phyloP scores from a whole-genome alignment of 2,113 vertebrate genomes.

The Cyanoliseus patagonus region DNA sequence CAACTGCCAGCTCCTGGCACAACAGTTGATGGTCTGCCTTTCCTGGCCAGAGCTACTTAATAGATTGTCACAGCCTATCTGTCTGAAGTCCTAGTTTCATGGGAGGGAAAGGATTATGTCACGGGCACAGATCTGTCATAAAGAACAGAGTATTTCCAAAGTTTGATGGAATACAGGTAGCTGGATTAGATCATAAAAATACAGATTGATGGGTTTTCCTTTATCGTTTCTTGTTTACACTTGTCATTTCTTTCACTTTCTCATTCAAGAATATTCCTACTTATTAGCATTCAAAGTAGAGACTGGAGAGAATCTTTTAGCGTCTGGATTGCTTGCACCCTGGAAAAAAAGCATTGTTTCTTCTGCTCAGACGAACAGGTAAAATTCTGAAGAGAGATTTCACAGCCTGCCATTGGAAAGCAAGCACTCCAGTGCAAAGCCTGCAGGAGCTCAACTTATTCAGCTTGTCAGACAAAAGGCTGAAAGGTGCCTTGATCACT shows the following conservation, averaged over 20 bases:
- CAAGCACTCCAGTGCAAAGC: background rate
- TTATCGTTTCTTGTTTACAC: background rate
- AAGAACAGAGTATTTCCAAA: background rate
- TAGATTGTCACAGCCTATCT: background rate
- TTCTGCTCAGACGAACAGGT: background rate
- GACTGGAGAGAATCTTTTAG: background rate
- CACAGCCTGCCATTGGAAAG: background rate
- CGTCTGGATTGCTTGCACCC: background rate
- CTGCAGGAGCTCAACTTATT: constrained; percentile 21
- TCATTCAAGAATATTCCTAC: background rate
- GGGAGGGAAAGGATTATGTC: background rate
- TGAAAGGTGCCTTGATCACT: constrained; percentile 48
- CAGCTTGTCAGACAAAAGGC: constrained; percentile 15
- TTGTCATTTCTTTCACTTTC: background rate
- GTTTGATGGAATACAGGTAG: background rate
- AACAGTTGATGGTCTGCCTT: background rate
- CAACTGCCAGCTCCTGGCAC: constrained; percentile 17
- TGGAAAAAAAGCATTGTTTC: background rate
- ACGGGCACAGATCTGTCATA: background rate
- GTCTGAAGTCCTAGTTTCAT: background rate
- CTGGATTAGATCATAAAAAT: background rate
- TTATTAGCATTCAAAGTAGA: background rate
- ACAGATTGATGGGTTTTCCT: background rate
- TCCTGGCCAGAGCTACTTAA: background rate
- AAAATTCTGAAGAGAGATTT: constrained; percentile 3